Evolutionary conservation across 2,888 invertebrate species (phyloP).

Genomic region (Pheosia tremula): DNA sequence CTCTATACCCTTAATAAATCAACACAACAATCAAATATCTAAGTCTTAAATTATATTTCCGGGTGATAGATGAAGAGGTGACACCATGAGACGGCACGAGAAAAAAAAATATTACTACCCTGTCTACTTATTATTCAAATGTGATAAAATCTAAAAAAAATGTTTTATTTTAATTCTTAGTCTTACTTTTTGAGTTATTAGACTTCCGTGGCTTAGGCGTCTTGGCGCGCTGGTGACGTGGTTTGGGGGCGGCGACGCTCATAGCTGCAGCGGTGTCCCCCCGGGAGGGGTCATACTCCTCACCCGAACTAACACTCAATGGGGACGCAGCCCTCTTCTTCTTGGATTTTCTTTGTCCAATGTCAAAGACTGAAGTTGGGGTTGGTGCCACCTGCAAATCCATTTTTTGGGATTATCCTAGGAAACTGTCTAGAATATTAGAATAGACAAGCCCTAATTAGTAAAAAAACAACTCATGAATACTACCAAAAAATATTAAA

Average conservation of each 20-base stretch:
- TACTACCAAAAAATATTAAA: too few species aligned
- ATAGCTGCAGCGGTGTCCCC: conserved; percentile 72
- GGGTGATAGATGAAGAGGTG: too few species aligned
- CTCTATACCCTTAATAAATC: too few species aligned
- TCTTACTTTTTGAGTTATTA: conserved; percentile 71
- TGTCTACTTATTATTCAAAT: too few species aligned
- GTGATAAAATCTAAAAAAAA: too few species aligned
- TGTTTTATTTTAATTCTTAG: too few species aligned
- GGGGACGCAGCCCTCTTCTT: conserved; percentile 76
- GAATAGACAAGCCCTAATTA: background rate
- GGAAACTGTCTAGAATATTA: background rate
- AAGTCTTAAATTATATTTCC: too few species aligned
- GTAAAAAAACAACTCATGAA: background rate
- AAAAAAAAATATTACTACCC: too few species aligned
- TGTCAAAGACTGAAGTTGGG: conserved; percentile 67
- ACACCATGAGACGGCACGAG: too few species aligned
- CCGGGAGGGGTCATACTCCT: conserved; percentile 75
- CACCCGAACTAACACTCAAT: conserved; percentile 76
- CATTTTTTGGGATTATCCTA: background rate
- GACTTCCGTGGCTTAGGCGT: conserved; percentile 61
- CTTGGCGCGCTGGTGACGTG: conserved; percentile 61
- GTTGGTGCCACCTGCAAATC: conserved; percentile 55
- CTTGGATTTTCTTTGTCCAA: conserved; percentile 75
- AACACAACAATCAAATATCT: too few species aligned
- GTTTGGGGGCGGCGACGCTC: conserved; percentile 74